Evolutionary conservation across 1,140 invertebrate genomes (phyloP).

Genomic region (Ceratitis capitata): DNA sequence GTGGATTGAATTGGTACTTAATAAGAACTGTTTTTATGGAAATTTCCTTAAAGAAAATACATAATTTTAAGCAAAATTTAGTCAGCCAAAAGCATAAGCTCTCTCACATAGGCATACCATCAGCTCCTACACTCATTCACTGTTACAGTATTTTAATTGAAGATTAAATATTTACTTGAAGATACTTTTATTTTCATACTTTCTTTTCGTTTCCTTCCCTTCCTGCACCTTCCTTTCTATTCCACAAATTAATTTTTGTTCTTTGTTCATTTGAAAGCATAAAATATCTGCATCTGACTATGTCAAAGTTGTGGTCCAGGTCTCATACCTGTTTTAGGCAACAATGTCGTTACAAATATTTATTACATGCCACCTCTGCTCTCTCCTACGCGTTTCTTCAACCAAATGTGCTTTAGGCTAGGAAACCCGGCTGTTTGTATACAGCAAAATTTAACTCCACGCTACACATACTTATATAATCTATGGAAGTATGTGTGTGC

Average conservation of each 20-base stretch:
- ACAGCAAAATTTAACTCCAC: too few relatives aligned
- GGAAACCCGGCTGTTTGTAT: too few relatives aligned
- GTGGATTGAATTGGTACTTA: too few relatives aligned
- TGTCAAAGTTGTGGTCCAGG: constrained; percentile 33
- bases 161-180: neutral
- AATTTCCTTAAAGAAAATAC: too few relatives aligned
- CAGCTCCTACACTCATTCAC: too few relatives aligned
- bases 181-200: neutral
- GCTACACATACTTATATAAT: neutral
- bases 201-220: neutral
- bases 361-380: neutral
- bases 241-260: neutral
- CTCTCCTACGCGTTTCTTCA: neutral
- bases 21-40: too few relatives aligned
- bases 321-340: neutral
- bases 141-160: constrained; percentile 7
- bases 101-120: too few relatives aligned
- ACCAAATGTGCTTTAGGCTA: too few relatives aligned
- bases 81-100: too few relatives aligned
- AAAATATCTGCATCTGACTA: constrained; percentile 23
- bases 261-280: neutral
- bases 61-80: too few relatives aligned
- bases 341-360: neutral
- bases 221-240: neutral
- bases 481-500: too few relatives aligned